Percentiles rank a stretch among this genome's conserved stretches.
phyloP scores from a whole-genome alignment of 1,140 invertebrate genomes.

The Steinernema feltiae region DNA sequence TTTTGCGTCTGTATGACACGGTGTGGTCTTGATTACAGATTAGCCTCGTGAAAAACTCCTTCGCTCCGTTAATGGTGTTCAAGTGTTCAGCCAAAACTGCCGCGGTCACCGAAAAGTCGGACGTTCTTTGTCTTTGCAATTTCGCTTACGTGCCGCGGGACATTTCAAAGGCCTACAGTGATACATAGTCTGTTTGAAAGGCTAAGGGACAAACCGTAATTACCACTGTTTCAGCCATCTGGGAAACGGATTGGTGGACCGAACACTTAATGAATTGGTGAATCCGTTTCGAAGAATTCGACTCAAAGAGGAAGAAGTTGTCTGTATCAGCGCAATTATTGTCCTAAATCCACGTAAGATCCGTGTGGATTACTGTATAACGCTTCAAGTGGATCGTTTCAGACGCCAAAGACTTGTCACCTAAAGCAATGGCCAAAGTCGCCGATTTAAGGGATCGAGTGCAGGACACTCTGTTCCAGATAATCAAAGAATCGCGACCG shows the following conservation, averaged over 20 bases:
- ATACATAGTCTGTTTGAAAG: slow-evolving; percentile 47
- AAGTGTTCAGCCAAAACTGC: slow-evolving; percentile 52
- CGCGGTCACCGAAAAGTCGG: slow-evolving; percentile 49
- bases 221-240: slow-evolving; percentile 45
- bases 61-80: slow-evolving; percentile 54
- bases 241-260: slow-evolving; percentile 51
- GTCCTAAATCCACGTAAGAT: slow-evolving; percentile 52
- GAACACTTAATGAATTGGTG: slow-evolving; percentile 51
- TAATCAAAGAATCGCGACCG: slow-evolving; percentile 46
- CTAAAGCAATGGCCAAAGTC: slow-evolving; percentile 39
- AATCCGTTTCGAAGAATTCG: slow-evolving; percentile 46
- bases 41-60: slow-evolving; percentile 47
- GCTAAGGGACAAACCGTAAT: too few species aligned
- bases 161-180: slow-evolving; percentile 46
- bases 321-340: slow-evolving; percentile 55
- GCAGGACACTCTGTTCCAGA: slow-evolving; percentile 46
- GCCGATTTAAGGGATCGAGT: slow-evolving; percentile 41
- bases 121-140: slow-evolving; percentile 53
- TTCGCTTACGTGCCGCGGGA: slow-evolving; percentile 56
- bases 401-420: slow-evolving; percentile 50
- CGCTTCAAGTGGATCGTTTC: slow-evolving; percentile 17
- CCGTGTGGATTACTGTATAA: slow-evolving; percentile 1
- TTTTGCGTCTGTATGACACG: too few species aligned
- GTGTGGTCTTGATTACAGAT: slow-evolving; percentile 36
- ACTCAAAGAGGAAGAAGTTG: slow-evolving; percentile 54